Evolutionary conservation across 2,888 invertebrate species (phyloP), one percentile per base, ranked within the genome.

Genomic region (Pheosia tremula): DNA sequence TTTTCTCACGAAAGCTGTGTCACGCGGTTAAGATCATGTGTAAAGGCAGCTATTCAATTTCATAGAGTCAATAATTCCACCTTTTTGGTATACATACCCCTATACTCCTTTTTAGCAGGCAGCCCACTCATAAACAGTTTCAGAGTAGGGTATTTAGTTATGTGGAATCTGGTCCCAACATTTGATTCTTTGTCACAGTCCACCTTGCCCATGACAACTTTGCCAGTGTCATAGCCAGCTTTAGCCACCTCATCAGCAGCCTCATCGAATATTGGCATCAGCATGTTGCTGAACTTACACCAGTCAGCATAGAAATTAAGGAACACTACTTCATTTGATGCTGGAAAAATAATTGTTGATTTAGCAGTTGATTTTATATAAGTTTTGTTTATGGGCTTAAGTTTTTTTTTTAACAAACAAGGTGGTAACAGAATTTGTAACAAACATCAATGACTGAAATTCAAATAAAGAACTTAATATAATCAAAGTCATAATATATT

Each of bases 271-370:
- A 99, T 97, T 10, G 99, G 99, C 88, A 97, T 97, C 84, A 99
- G 94, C 93, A 98, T 96, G 88, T 98, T 99, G 94, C 99, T 99
- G 94, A 99, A 99, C 82, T 98, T 96, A 94, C 99, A 99, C 99
- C 99, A 99, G 86, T 99, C 99, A 43, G 99, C 99, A 94, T 99
- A 99, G 92, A 99, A 99, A 94, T 99, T 99, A 68, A 99, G 96
- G 91, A 99, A 97, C 67, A 99, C 99, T 89, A 99, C 94, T 94
- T 99, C 99, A 95, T 98, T 98, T 66, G 97, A 96, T 67, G 97
- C 99, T 98, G 95, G 70, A 96, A 56, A 24, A 38, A 9, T 5
- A 0, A 10, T 38, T 52, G 24, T 52, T 9, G 0, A 36, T 52
- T 37, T 9, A 52, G 13, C 36, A 52, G 36, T 36, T 3, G 13